These are phyloP conservation scores for Lytechinus pictus DNA, from an alignment of 35 echinoderm and acorn worm genomes.

Conservation along the genomic window DNA sequence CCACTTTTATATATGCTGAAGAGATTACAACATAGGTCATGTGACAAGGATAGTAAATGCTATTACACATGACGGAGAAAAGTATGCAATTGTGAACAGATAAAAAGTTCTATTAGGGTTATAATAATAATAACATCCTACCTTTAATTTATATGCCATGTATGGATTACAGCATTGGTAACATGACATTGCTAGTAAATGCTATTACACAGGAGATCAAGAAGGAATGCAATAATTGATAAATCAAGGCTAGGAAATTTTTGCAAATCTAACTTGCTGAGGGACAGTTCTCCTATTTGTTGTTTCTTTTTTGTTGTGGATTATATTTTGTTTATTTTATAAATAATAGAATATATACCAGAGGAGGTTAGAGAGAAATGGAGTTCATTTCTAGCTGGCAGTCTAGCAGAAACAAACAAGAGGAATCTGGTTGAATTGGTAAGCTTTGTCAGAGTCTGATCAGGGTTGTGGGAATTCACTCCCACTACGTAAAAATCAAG, in stretches of 20 bases:
- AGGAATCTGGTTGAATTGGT: slow-evolving; percentile 93
- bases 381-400: slow-evolving; percentile 75
- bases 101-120: slow-evolving; percentile 93
- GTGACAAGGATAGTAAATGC: slow-evolving; percentile 85
- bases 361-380: slow-evolving; percentile 93
- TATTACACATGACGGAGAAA: slow-evolving; percentile 81
- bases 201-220: slow-evolving; percentile 70
- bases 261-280: too few species aligned
- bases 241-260: slow-evolving; percentile 76
- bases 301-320: background rate
- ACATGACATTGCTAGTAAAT: slow-evolving; percentile 85
- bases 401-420: slow-evolving; percentile 88
- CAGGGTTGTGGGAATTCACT: too few species aligned
- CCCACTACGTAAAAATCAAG: too few species aligned
- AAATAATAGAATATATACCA: slow-evolving; percentile 87
- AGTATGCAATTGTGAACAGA: slow-evolving; percentile 94
- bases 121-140: background rate
- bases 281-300: too few species aligned
- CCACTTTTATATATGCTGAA: background rate
- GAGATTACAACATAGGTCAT: slow-evolving; percentile 96
- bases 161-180: slow-evolving; percentile 90
- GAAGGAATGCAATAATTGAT: slow-evolving; percentile 94
- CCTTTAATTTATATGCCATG: background rate
- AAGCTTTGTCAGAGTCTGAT: background rate
- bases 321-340: slow-evolving; percentile 55